A percentile compares a stretch with the other conserved stretches of the same genome.
These are phyloP conservation scores for Nesoenas mayeri DNA, from an alignment of 2,113 vertebrate species.

Conservation along the genomic window DNA sequence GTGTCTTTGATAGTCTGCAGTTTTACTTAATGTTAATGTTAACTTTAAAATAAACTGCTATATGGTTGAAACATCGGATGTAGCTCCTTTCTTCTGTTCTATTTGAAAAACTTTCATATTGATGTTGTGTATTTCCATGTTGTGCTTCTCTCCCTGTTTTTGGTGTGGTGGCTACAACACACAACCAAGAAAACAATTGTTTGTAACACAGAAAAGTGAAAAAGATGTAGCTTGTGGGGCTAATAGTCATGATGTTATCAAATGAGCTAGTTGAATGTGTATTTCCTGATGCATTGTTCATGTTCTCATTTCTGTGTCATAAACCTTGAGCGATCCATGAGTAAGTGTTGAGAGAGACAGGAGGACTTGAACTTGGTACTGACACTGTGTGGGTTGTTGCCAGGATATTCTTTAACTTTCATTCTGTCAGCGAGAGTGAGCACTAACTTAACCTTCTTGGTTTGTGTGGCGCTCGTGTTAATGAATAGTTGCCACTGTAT, in stretches of 20 bases:
- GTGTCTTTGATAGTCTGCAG: background rate
- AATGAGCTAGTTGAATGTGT: background rate
- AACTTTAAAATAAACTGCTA: constrained; percentile 42
- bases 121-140: background rate
- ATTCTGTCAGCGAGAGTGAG: background rate
- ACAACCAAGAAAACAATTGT: background rate
- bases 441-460: constrained; percentile 22
- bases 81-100: background rate
- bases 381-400: constrained; percentile 8
- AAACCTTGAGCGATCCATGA: background rate
- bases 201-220: fast-evolving
- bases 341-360: constrained; percentile 31
- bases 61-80: background rate
- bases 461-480: constrained; percentile 3
- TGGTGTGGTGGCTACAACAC: background rate
- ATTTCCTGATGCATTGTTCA: background rate
- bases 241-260: fast-evolving
- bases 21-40: constrained; percentile 45
- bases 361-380: background rate
- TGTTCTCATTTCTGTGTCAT: background rate
- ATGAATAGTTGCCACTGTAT: constrained; percentile 48
- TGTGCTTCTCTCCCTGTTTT: fast-evolving
- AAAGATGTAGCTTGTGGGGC: background rate
- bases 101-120: background rate
- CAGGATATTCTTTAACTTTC: constrained; percentile 18